Evolutionary conservation across 35 echinoderm and acorn worm genomes (phyloP), one percentile per base, ranked within the genome.

Genomic region (Ophioderma brevispina): DNA sequence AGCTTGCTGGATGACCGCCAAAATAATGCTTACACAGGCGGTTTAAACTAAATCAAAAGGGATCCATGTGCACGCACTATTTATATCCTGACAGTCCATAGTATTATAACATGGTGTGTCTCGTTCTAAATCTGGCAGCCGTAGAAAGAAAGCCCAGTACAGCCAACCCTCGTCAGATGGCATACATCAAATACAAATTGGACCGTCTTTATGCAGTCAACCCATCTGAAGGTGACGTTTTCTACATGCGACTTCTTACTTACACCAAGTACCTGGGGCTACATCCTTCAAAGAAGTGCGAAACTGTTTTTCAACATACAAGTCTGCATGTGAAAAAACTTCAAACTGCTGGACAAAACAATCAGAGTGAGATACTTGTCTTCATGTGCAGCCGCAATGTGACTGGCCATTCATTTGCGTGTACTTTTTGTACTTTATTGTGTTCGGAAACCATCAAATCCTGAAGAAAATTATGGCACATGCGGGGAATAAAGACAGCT

Each of bases 181-280:
- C n/a, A n/a, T n/a, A n/a, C 84, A n/a, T n/a, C 4, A n/a, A 37
- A 86, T 37, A 75, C 52, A 31, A 55, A 76, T 25, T n/a, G n/a
- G 84, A 56, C 31, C 49, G 55, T 38, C 13, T 81, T 18, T 81
- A 86, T 86, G 34, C 55, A 13, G 34, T 59, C 0, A 52, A 86
- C 76, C 84, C 42, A 14, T 59, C 84, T 35, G 23, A 86, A 86
- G 42, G 84, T 32, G 84, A 86, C 21, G 11, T 86, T 8, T 86
- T 59, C 55, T 86, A 59, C 55, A 31, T 86, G 13, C 14, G 84
- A 28, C 42, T 86, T 10, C 84, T n/a, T 86, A 8, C 37, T 86
- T 4, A n/a, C 55, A 86, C 35, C 84, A 86, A 23, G 15, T 50
- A 0, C 84, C 52, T 15, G 84, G 84, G 6, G 0, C 84, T 0